A percentile compares a stretch with the other conserved stretches of the same genome.
phyloP scores from a whole-genome alignment of 2,888 invertebrate genomes.

The Cybosia mesomella region DNA sequence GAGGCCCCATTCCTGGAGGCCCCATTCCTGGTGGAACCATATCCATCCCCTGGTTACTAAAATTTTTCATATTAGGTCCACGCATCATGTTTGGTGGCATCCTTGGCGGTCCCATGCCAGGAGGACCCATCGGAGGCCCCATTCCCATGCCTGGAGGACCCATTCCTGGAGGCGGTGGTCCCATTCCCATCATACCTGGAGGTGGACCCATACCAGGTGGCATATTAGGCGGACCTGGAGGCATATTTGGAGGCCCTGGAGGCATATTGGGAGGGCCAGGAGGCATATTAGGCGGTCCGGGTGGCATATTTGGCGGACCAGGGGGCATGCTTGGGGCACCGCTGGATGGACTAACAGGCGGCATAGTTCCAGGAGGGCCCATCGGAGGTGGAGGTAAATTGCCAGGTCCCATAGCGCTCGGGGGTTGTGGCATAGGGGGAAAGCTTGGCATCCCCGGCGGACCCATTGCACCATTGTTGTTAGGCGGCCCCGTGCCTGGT shows the following conservation, averaged over 20 bases:
- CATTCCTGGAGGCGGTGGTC: slow-evolving; percentile 58
- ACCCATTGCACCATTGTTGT: slow-evolving; percentile 69
- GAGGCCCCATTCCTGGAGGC: slow-evolving; percentile 80
- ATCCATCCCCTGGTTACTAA: slow-evolving; percentile 71
- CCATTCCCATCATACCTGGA: slow-evolving; percentile 51
- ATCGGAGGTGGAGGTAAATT: slow-evolving; percentile 59
- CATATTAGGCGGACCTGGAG: slow-evolving; percentile 56
- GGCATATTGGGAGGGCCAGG: slow-evolving; percentile 36
- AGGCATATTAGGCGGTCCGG: slow-evolving; percentile 44
- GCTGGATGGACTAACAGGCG: slow-evolving; percentile 62
- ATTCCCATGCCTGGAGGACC: slow-evolving; percentile 64
- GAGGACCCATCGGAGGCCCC: slow-evolving; percentile 69
- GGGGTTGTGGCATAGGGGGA: slow-evolving; percentile 73
- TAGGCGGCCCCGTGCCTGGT: slow-evolving; percentile 74
- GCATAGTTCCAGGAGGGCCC: slow-evolving; percentile 71
- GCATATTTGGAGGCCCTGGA: slow-evolving; percentile 36
- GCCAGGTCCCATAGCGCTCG: slow-evolving; percentile 64
- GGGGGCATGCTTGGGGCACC: slow-evolving; percentile 57
- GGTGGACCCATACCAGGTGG: slow-evolving; percentile 52
- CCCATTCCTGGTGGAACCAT: slow-evolving; percentile 79
- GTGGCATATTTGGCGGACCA: slow-evolving; percentile 24
- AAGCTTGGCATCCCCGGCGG: slow-evolving; percentile 71
- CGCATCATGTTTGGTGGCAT: slow-evolving; percentile 78
- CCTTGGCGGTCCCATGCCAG: slow-evolving; percentile 73
- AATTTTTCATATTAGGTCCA: slow-evolving; percentile 68